Evolutionary conservation across 1,140 invertebrate genomes (phyloP).

Genomic region (Heliothis subflexa): DNA sequence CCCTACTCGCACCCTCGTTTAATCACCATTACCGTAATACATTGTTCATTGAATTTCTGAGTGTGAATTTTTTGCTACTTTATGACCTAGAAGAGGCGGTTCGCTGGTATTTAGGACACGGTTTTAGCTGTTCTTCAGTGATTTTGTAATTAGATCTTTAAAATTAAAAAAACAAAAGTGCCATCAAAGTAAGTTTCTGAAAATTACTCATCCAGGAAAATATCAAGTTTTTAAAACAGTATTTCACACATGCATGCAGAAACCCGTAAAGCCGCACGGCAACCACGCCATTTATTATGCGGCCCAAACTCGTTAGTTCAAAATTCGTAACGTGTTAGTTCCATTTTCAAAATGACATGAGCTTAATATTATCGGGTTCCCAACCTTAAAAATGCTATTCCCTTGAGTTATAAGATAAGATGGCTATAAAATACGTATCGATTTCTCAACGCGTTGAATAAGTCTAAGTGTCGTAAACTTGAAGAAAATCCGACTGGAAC

Average conservation of each 20-base stretch:
- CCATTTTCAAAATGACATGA: constrained; percentile 29
- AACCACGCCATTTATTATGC: not conserved
- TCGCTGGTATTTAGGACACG: constrained; percentile 4
- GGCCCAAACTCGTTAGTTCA: not conserved
- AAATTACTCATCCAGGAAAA: too few species aligned
- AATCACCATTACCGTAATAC: constrained; percentile 60
- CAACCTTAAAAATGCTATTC: constrained; percentile 31
- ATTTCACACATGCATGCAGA: not conserved
- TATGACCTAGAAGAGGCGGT: constrained; percentile 7
- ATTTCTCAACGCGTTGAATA: constrained; percentile 38
- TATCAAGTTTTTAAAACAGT: not conserved
- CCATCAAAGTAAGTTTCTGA: too few species aligned
- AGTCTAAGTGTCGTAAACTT: constrained; percentile 29
- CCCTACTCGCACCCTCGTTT: constrained; percentile 36
- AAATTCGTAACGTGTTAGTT: constrained; percentile 11
- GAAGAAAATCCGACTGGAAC: constrained; percentile 23
- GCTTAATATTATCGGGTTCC: constrained; percentile 8
- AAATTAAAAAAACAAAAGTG: too few species aligned
- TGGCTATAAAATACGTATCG: constrained; percentile 36
- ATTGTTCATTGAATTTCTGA: constrained; percentile 71
- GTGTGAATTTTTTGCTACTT: constrained; percentile 57
- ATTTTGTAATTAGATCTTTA: not conserved
- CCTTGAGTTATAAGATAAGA: constrained; percentile 39
- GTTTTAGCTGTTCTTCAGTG: not conserved
- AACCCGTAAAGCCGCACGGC: constrained; percentile 12